These are phyloP conservation scores for Gandaritis pyraliata DNA, from an alignment of 2,888 invertebrate genomes.

Conservation along the genomic window DNA sequence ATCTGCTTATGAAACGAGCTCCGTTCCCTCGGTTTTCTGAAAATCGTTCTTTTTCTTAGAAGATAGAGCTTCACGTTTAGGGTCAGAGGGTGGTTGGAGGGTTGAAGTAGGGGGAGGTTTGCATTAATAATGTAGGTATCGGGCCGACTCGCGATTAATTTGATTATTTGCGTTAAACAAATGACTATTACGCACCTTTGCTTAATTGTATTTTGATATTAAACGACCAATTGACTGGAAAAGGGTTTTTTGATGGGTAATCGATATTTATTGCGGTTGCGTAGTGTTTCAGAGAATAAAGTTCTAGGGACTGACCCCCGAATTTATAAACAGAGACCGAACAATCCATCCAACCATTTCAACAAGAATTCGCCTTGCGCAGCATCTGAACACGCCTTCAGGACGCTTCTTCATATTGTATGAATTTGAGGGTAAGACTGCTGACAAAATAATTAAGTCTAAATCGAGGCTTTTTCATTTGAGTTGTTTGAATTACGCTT, in stretches of 20 bases:
- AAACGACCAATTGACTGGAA: constrained; percentile 33
- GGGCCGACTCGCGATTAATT: constrained; percentile 78
- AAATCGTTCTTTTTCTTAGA: constrained; percentile 57
- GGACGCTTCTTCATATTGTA: too few relatives aligned
- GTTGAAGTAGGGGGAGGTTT: constrained; percentile 55
- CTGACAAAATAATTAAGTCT: too few relatives aligned
- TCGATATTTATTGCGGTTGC: constrained; percentile 17
- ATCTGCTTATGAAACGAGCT: constrained; percentile 20
- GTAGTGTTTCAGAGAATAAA: neutral
- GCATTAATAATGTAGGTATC: constrained; percentile 84
- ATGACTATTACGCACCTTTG: constrained; percentile 43
- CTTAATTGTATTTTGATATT: constrained; percentile 38
- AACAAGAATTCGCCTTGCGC: too few relatives aligned
- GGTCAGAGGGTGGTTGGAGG: constrained; percentile 45
- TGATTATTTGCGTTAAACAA: constrained; percentile 73
- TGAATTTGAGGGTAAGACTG: too few relatives aligned
- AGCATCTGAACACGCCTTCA: too few relatives aligned
- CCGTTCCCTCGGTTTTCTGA: constrained; percentile 24
- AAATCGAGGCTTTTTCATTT: too few relatives aligned
- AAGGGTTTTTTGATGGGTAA: constrained; percentile 19
- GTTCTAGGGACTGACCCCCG: neutral
- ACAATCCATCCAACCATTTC: too few relatives aligned
- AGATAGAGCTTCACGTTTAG: constrained; percentile 50
- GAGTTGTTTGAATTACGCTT: too few relatives aligned
- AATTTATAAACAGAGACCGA: too few relatives aligned